phyloP scores from a whole-genome alignment of 2,113 vertebrate genomes.

The Phycodurus eques region DNA sequence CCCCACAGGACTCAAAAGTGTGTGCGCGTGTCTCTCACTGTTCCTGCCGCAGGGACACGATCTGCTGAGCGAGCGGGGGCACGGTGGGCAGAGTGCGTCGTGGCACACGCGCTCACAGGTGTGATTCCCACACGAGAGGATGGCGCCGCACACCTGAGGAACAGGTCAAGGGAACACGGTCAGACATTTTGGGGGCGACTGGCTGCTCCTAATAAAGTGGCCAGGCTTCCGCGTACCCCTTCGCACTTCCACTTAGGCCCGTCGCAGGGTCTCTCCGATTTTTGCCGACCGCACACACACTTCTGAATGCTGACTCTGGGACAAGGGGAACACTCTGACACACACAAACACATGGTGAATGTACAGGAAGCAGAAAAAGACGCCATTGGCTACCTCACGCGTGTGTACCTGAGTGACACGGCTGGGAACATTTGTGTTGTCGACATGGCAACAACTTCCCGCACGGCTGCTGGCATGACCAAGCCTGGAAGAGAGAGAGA shows the following conservation, averaged over 20 bases:
- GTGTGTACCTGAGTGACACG: conserved; percentile 54
- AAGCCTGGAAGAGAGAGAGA: conserved; percentile 56
- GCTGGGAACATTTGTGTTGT: conserved; percentile 74
- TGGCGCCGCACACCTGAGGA: conserved; percentile 80
- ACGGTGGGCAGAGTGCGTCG: conserved; percentile 82
- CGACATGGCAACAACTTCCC: conserved; percentile 77
- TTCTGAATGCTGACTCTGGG: conserved; percentile 85
- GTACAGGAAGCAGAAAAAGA: neutral
- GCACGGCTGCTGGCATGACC: conserved; percentile 83
- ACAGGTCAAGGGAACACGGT: neutral
- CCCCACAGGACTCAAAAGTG: neutral
- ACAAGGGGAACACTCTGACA: conserved; percentile 80
- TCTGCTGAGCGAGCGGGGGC: conserved; percentile 89
- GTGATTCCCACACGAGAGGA: conserved; percentile 88
- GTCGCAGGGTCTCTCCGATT: conserved; percentile 83
- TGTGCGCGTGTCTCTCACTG: conserved; percentile 70
- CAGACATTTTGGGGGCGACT: neutral
- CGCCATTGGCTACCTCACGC: no score
- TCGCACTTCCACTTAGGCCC: conserved; percentile 86
- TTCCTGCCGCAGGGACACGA: conserved; percentile 89
- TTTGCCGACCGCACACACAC: conserved; percentile 84
- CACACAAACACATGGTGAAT: conserved; percentile 13
- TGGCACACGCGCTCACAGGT: conserved; percentile 89
- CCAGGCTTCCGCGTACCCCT: conserved; percentile 62
- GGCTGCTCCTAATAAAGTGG: neutral